Evolutionary conservation across 1,140 invertebrate genomes (phyloP).

Genomic region (Berghia stephanieae): DNA sequence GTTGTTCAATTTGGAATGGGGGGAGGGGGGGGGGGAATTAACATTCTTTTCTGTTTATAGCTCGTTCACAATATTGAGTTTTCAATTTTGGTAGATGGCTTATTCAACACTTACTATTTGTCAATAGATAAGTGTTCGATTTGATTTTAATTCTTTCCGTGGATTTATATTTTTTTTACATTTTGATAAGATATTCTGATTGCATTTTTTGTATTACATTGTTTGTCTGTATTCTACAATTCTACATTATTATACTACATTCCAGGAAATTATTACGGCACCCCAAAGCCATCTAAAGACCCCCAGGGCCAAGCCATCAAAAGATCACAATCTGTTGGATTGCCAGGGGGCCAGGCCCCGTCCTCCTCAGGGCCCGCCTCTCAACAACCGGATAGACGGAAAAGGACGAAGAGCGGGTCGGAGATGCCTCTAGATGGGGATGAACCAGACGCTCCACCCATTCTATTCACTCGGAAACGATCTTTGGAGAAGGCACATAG

Average conservation of each 20-base stretch:
- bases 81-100: no score
- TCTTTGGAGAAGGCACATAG: conserved; percentile 51
- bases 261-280: conserved; percentile 69
- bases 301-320: conserved; percentile 56
- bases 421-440: conserved; percentile 47
- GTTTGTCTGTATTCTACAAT: not conserved
- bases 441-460: conserved; percentile 48
- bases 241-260: no score
- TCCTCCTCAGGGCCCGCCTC: conserved; percentile 73
- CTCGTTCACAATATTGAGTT: no score
- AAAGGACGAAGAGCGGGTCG: conserved; percentile 48
- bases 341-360: conserved; percentile 70
- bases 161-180: not conserved
- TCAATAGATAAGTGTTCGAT: no score
- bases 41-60: no score
- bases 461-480: conserved; percentile 51
- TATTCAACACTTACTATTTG: no score
- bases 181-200: not conserved
- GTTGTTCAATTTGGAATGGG: no score
- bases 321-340: conserved; percentile 59
- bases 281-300: conserved; percentile 67
- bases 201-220: not conserved
- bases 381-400: conserved; percentile 70
- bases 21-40: no score
- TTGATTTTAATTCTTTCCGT: not conserved